Conservation (phyloP, 2,888 invertebrate species). For the Epirrhoe alternata region DNA sequence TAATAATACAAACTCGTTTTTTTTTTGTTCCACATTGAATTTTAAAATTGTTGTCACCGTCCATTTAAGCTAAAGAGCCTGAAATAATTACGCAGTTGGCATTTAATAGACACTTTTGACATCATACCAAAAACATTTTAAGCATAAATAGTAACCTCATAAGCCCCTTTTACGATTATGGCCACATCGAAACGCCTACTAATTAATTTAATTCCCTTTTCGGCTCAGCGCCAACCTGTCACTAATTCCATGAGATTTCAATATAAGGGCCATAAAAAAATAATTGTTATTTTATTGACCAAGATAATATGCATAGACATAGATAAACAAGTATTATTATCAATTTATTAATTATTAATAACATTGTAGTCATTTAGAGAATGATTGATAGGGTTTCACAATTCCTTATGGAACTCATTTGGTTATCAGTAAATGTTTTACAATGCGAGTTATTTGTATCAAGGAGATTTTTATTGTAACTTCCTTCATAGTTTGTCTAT, state of each 20-base stretch:
- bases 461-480: too few relatives aligned
- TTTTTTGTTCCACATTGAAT: neutral
- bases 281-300: conserved; percentile 52
- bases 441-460: too few relatives aligned
- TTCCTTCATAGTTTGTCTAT: too few relatives aligned
- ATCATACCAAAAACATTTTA: conserved; percentile 19
- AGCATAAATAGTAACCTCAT: conserved; percentile 26
- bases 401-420: neutral
- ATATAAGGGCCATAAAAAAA: conserved; percentile 49
- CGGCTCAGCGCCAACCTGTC: conserved; percentile 48
- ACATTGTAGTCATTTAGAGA: conserved; percentile 1
- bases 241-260: conserved; percentile 47
- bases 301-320: conserved; percentile 49
- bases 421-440: neutral
- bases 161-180: conserved; percentile 33
- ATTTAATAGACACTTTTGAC: neutral
- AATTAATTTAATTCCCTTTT: conserved; percentile 45
- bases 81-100: neutral
- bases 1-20: too few relatives aligned
- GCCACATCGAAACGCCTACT: conserved; percentile 31
- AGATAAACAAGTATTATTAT: conserved; percentile 43
- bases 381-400: conserved; percentile 6
- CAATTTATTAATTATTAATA: conserved; percentile 5
- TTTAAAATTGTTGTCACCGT: neutral
- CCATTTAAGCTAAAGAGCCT: neutral